phyloP scores from a whole-genome alignment of 2,113 vertebrate genomes.

The Haliaeetus leucogaster region DNA sequence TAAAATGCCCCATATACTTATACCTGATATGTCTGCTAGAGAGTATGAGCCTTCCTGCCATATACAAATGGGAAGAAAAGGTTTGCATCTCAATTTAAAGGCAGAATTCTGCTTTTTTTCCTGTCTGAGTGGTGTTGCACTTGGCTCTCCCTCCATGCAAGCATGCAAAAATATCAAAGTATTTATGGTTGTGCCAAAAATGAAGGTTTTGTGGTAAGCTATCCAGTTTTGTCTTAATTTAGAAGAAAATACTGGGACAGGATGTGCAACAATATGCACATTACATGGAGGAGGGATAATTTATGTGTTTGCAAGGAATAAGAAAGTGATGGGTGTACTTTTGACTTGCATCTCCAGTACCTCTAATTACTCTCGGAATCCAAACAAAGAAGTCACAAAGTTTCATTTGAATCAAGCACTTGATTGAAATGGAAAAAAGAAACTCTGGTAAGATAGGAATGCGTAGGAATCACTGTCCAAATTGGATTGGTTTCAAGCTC shows the following conservation, averaged over 20 bases:
- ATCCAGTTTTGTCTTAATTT: not conserved
- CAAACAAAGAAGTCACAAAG: not conserved
- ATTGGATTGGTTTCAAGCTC: not conserved
- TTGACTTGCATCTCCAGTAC: not conserved
- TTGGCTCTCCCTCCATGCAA: not conserved
- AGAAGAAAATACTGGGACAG: not conserved
- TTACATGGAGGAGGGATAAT: not conserved
- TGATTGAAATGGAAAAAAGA: not conserved
- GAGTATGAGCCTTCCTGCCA: not conserved
- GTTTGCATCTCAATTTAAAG: not conserved
- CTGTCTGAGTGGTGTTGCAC: not conserved
- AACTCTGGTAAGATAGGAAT: not conserved
- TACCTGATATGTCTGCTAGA: not conserved
- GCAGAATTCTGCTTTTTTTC: not conserved
- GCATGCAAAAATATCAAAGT: not conserved
- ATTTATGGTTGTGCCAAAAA: not conserved
- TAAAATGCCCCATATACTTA: not conserved
- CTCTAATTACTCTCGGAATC: not conserved
- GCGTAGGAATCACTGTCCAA: not conserved
- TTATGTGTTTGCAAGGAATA: not conserved
- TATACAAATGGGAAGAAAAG: not conserved
- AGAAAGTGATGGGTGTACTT: not conserved
- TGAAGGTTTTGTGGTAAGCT: not conserved
- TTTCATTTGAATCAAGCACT: not conserved
- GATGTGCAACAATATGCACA: rapidly evolving